Base-by-base conservation (phyloP, 2,888 invertebrate species). In the Limnephilus auricula region DNA sequence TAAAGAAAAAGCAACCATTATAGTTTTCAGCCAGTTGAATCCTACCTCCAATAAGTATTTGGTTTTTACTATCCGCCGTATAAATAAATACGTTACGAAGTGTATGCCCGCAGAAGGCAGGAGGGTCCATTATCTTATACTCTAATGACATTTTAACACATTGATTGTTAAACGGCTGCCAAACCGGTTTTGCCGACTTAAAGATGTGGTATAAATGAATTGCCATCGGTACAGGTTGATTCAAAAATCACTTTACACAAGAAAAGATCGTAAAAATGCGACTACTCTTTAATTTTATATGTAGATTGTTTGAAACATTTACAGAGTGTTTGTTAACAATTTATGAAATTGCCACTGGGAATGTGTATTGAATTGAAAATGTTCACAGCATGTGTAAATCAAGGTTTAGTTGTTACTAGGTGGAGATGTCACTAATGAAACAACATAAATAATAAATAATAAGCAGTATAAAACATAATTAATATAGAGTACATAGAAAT, bases 71-170 rank as follows among this genome's bases (percentile, higher is more conserved):
- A 65, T 65, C 50, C 50, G 18, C 50, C 50, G 50, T 65, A 65
- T 65, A 18, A 65, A 65, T 65, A 65, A 65, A 65, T 65, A 65
- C 50, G 25, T 65, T 65, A 65, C 25, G 18, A 65, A 65, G 50
- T 18, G 50, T 65, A 65, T 25, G 50, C 25, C 50, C 50, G 50
- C 50, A 65, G 50, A 65, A 65, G 50, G 50, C 50, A 2, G 50
- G 50, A 65, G 6, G 18, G 50, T 25, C 50, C 50, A 65, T 65
- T 65, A 65, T 65, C 50, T 65, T 65, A 10, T 37, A 45, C 80
- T 40, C 79, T 89, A 89, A 89, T 90, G 78, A 87, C 50, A 85
- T 90, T 90, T 87, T 87, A 90, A 90, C 90, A 90, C 87, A 90
- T 50, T 90, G 79, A 79, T 79, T 85, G 87, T 90, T 79, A 85